phyloP scores from a whole-genome alignment of 2,888 invertebrate species.

The Crepidodera aurea region DNA sequence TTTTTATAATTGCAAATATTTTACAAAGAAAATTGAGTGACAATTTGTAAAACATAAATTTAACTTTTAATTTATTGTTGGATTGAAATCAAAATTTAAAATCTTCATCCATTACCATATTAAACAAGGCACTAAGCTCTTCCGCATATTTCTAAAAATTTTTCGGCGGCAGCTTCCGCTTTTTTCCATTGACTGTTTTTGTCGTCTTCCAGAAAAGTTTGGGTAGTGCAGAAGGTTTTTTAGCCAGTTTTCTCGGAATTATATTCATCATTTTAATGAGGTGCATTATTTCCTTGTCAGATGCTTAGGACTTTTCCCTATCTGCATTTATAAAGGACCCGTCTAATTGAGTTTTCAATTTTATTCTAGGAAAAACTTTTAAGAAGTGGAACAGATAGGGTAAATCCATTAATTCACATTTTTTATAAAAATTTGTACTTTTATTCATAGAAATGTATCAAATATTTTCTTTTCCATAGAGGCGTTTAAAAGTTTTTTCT shows the following conservation, averaged over 20 bases:
- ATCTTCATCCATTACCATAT: neutral
- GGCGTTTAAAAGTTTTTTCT: too few species aligned
- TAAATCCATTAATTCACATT: too few species aligned
- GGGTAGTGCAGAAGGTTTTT: neutral
- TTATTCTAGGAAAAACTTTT: neutral
- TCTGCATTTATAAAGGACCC: neutral
- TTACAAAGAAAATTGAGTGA: too few species aligned
- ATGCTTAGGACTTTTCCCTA: neutral
- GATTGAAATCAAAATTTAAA: too few species aligned
- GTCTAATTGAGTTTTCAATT: slow-evolving; percentile 5
- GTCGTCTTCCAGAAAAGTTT: neutral
- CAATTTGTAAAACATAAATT: too few species aligned
- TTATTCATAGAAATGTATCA: too few species aligned
- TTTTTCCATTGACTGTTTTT: neutral
- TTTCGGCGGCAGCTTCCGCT: neutral
- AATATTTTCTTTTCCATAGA: too few species aligned
- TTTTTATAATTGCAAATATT: too few species aligned
- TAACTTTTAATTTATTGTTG: too few species aligned
- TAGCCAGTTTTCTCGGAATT: neutral
- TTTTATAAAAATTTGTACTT: too few species aligned
- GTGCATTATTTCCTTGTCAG: slow-evolving; percentile 5
- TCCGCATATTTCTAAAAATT: neutral
- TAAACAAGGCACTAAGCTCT: neutral
- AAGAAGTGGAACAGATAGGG: neutral
- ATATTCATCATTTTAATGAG: slow-evolving; percentile 1